A percentile compares a stretch with the other conserved stretches of the same genome.
Evolutionary conservation across 2,113 vertebrate genomes (phyloP).

Genomic region (Turnix velox): DNA sequence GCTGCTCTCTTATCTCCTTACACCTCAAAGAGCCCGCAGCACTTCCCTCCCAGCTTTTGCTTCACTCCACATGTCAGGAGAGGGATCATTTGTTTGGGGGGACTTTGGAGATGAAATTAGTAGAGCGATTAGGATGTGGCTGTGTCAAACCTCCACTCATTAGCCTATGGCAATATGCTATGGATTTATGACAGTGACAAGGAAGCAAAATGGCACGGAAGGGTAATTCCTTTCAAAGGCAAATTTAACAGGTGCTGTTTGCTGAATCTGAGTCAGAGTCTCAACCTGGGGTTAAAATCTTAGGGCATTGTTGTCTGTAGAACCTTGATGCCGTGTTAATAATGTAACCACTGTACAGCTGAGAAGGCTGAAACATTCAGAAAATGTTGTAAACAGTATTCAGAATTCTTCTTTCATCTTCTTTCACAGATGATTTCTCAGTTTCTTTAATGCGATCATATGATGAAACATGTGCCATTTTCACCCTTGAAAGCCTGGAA

Average conservation of each 20-base stretch:
- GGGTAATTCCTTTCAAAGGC: conserved; percentile 36
- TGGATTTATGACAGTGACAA: conserved; percentile 11
- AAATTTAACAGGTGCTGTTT: conserved; percentile 8
- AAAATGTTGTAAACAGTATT: neutral
- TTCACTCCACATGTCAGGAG: neutral
- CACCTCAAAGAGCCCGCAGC: conserved; percentile 1
- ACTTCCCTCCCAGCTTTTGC: neutral
- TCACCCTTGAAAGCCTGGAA: conserved; percentile 15
- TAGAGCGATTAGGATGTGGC: neutral
- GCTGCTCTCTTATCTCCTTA: neutral
- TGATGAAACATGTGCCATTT: neutral
- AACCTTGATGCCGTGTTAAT: neutral
- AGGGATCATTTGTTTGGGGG: neutral
- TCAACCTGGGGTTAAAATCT: neutral
- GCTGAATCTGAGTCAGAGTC: conserved; percentile 4
- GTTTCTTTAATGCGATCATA: neutral
- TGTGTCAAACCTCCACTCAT: neutral
- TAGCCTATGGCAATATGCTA: neutral
- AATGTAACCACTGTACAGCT: neutral
- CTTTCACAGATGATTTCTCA: neutral
- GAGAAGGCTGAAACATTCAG: neutral
- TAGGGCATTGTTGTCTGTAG: neutral
- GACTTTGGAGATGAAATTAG: conserved; percentile 12
- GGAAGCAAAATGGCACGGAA: conserved; percentile 8
- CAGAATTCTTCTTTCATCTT: neutral